phyloP scores from a whole-genome alignment of 2,113 vertebrate genomes.

The Mirza zaza region DNA sequence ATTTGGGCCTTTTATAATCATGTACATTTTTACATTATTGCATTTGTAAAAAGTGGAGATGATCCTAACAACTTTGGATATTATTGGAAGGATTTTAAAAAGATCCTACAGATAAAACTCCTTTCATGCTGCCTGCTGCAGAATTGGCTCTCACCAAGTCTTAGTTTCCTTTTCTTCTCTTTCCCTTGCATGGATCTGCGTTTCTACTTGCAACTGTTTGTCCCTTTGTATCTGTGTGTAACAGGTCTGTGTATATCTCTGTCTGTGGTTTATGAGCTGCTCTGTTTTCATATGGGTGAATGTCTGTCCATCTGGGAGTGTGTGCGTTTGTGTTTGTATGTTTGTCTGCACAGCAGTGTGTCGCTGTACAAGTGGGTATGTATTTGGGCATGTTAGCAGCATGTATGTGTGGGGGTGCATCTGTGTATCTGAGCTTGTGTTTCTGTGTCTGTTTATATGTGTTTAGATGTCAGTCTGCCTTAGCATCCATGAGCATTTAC shows the following conservation, averaged over 20 bases:
- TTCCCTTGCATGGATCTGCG: background rate
- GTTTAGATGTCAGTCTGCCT: constrained; percentile 3
- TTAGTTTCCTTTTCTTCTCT: background rate
- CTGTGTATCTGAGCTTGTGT: background rate
- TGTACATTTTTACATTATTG: background rate
- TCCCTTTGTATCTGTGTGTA: background rate
- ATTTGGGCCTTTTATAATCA: background rate
- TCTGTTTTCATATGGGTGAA: background rate
- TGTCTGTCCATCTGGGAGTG: background rate
- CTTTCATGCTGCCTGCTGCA: background rate
- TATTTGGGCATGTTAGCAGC: background rate
- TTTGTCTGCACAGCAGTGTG: background rate
- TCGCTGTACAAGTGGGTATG: background rate
- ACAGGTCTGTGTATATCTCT: background rate
- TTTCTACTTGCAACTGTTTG: constrained; percentile 3
- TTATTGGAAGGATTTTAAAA: constrained; percentile 16
- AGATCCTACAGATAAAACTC: constrained; percentile 39
- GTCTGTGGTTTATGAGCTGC: background rate
- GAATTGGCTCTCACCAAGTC: background rate
- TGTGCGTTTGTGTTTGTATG: background rate
- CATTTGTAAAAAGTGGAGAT: background rate
- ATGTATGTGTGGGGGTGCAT: background rate
- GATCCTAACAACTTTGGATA: background rate
- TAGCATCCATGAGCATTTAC: background rate
- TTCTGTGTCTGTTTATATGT: background rate